These are phyloP conservation scores for Microtus richardsoni DNA, from an alignment of 2,113 vertebrate genomes.

Conservation along the genomic window DNA sequence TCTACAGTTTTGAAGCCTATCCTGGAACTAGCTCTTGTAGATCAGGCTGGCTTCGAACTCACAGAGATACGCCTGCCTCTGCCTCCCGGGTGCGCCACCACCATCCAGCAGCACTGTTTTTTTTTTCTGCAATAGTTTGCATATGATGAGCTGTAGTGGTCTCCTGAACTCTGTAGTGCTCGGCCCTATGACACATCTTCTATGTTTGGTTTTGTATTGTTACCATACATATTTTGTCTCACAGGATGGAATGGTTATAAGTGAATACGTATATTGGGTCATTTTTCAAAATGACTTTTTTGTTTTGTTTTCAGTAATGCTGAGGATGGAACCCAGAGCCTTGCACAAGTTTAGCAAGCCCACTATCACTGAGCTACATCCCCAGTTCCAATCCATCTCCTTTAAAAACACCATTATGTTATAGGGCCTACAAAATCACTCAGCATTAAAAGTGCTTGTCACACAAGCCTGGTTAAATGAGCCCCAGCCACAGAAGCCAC, in stretches of 20 bases:
- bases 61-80: too few species aligned
- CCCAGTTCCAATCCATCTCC: neutral
- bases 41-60: too few species aligned
- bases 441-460: neutral
- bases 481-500: neutral
- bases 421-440: too few species aligned
- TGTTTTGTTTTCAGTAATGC: neutral
- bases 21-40: too few species aligned
- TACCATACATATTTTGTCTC: conserved; percentile 13
- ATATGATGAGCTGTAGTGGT: conserved; percentile 10
- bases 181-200: neutral
- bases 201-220: neutral
- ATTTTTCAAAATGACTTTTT: conserved; percentile 30
- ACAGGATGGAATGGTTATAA: neutral
- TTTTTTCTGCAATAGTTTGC: conserved; percentile 50
- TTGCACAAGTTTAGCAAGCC: too few species aligned
- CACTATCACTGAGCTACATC: neutral
- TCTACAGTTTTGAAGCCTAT: too few species aligned
- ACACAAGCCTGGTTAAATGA: neutral
- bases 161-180: conserved; percentile 12
- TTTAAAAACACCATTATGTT: neutral
- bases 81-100: too few species aligned
- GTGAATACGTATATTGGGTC: neutral
- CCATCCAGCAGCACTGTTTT: neutral
- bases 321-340: neutral